Conservation (phyloP, 2,797 vertebrate genomes). For the Myiotriccus ornatus region DNA sequence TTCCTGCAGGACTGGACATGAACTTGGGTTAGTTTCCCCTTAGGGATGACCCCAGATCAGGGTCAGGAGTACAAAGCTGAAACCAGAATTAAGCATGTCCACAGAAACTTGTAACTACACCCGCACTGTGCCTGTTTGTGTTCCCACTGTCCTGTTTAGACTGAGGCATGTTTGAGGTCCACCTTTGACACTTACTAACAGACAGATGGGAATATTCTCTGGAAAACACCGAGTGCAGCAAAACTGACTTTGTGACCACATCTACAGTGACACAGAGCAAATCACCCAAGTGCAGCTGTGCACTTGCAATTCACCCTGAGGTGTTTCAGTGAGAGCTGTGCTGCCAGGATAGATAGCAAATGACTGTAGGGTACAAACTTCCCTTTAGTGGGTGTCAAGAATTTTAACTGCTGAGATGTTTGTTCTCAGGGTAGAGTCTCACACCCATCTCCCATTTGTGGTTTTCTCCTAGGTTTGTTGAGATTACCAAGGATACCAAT, state of each 20-base stretch:
- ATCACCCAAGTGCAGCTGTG: not conserved
- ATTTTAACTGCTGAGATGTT: not conserved
- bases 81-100: not conserved
- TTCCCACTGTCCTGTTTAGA: not conserved
- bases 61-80: not conserved
- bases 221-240: not conserved
- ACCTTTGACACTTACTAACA: not conserved
- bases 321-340: not conserved
- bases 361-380: not conserved
- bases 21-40: not conserved
- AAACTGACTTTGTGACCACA: not conserved
- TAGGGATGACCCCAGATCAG: not conserved
- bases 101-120: not conserved
- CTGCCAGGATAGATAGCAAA: not conserved
- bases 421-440: not conserved
- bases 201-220: not conserved
- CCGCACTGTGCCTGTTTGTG: not conserved
- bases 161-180: not conserved
- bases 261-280: not conserved
- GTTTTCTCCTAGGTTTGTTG: not conserved
- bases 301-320: not conserved
- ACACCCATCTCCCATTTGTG: not conserved
- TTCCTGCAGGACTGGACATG: not conserved
- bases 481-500: not conserved
- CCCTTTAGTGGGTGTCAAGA: not conserved